phyloP scores from a whole-genome alignment of 2,888 invertebrate genomes.

The Rhyacophila evoluta region DNA sequence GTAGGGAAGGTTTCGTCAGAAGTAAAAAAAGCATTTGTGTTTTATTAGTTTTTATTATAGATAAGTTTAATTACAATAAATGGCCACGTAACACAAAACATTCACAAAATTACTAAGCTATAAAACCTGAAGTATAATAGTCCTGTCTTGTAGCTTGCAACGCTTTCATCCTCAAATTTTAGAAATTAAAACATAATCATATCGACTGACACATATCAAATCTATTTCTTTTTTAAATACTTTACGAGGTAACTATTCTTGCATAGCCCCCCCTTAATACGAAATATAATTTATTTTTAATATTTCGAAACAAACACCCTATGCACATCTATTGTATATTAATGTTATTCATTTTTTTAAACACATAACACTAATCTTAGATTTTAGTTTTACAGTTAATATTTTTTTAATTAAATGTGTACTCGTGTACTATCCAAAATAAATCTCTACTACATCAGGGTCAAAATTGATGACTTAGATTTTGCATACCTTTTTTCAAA shows the following conservation, averaged over 20 bases:
- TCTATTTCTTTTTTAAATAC: slow-evolving; percentile 52
- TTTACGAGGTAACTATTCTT: slow-evolving; percentile 48
- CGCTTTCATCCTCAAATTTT: slow-evolving; percentile 33
- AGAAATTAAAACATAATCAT: slow-evolving; percentile 47
- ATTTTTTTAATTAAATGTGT: slow-evolving; percentile 37
- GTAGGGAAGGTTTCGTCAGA: too few relatives aligned
- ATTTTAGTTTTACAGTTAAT: slow-evolving; percentile 48
- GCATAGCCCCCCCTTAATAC: slow-evolving; percentile 49
- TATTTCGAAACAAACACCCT: slow-evolving; percentile 51
- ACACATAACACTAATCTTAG: slow-evolving; percentile 54
- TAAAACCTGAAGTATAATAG: slow-evolving; percentile 49
- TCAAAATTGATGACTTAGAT: slow-evolving; percentile 46
- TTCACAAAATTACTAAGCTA: slow-evolving; percentile 55
- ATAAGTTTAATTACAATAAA: slow-evolving; percentile 55
- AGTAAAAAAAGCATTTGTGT: slow-evolving; percentile 36
- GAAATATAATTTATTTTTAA: slow-evolving; percentile 50
- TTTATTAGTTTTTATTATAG: slow-evolving; percentile 55
- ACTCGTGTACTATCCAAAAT: slow-evolving; percentile 53
- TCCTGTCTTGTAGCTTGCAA: slow-evolving; percentile 39
- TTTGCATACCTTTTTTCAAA: slow-evolving; percentile 46
- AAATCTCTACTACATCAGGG: slow-evolving; percentile 51
- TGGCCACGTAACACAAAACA: slow-evolving; percentile 55
- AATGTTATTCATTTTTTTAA: slow-evolving; percentile 44
- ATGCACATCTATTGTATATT: slow-evolving; percentile 54
- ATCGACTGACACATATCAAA: slow-evolving; percentile 54